Percentiles rank a stretch among this genome's conserved stretches.
These are phyloP conservation scores for Siderastrea siderea DNA, from an alignment of 92 coral and sea anemone genomes.

Conservation along the genomic window DNA sequence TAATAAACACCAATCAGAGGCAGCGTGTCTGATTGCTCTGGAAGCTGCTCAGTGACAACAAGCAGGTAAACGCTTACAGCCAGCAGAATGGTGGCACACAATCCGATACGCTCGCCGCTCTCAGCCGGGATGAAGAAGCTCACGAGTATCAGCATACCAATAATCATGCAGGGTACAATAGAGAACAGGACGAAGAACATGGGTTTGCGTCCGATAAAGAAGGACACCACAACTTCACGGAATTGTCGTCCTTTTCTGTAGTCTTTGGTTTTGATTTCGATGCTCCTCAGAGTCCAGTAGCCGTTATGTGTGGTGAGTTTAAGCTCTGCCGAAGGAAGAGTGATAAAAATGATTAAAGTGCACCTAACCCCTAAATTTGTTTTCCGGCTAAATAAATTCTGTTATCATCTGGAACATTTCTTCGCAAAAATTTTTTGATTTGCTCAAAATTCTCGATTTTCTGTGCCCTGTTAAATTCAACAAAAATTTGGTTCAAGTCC, in stretches of 20 bases:
- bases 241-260: not conserved
- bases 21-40: conserved; percentile 67
- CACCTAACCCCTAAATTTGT: not conserved
- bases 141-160: conserved; percentile 76
- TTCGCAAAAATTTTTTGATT: no score
- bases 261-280: not conserved
- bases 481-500: no score
- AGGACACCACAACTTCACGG: conserved; percentile 25
- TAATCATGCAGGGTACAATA: conserved; percentile 74
- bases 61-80: conserved; percentile 81
- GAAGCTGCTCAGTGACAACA: conserved; percentile 71
- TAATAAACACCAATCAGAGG: conserved; percentile 69
- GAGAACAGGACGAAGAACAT: conserved; percentile 71
- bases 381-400: no score
- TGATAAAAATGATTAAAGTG: not conserved
- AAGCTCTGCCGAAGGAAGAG: conserved; percentile 9
- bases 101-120: conserved; percentile 79
- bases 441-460: no score
- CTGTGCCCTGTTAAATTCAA: no score
- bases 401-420: no score
- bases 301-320: conserved; percentile 38
- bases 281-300: conserved; percentile 36
- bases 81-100: conserved; percentile 73
- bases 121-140: conserved; percentile 86
- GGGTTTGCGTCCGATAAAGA: conserved; percentile 51